Evolutionary conservation across 2,113 vertebrate genomes (phyloP), one percentile per base, ranked within the genome.

Genomic region (Gasterosteus nipponicus): DNA sequence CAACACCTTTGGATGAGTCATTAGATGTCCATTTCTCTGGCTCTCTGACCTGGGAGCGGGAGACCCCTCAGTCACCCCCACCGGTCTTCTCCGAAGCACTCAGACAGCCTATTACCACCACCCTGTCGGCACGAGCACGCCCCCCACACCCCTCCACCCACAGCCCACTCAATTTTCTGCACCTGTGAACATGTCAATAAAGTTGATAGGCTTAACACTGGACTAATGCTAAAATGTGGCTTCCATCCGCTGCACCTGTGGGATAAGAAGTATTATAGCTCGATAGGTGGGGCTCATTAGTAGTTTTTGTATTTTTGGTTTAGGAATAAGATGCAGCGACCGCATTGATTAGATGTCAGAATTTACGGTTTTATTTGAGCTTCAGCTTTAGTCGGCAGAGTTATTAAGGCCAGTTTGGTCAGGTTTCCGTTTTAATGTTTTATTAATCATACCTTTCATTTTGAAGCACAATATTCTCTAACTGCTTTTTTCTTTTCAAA

Each of bases 131-230:
- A 69, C 61, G 0, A 59, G 67, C 74, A 44, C 62, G 77, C 73
- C 49, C 68, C 33, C 68, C 47, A 2, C 22, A 26, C 5, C 57
- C 31, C 85, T 53, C 77, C 73, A 73, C 31, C 74, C 79, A 88
- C 79, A 83, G 67, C 86, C 88, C 79, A 79, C 83, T 92, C 88
- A 91, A 93, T 92, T 92, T 94, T 92, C 88, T 91, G 92, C 93
- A 82, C 88, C 86, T 87, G 86, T 92, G 92, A 90, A 86, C 91
- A 90, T 82, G 87, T 78, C 82, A 88, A 82, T 87, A 90, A 73
- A 83, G 86, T 79, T 84, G 87, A 92, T 84, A 80, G n/a, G 81
- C 83, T 87, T 77, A 91, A 88, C 73, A 83, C 76, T 60, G 51
- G 86, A 75, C 79, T 85, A 85, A 85, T 67, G 79, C 86, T 85